Conservation (phyloP, 2,888 invertebrate genomes). For the Ophraella communa region DNA sequence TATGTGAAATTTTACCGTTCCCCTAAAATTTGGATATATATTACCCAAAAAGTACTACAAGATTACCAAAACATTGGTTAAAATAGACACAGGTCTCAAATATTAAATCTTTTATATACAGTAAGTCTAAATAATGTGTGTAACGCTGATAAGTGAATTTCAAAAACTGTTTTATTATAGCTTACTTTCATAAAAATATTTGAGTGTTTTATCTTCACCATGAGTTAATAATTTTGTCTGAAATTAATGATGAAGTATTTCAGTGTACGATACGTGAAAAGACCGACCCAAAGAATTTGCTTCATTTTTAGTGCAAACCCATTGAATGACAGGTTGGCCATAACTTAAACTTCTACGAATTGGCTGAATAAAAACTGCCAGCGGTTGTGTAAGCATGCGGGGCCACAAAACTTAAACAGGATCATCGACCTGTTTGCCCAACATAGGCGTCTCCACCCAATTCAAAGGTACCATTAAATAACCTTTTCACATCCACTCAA, state of each 20-base stretch:
- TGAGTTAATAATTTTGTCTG: background rate
- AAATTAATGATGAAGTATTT: background rate
- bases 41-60: too few relatives aligned
- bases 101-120: too few relatives aligned
- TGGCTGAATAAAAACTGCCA: slow-evolving; percentile 50
- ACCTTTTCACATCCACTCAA: too few relatives aligned
- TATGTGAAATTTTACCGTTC: too few relatives aligned
- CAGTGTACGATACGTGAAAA: slow-evolving; percentile 13
- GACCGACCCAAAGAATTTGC: slow-evolving; percentile 47
- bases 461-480: background rate
- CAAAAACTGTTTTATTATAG: too few relatives aligned
- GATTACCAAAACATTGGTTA: too few relatives aligned
- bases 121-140: too few relatives aligned
- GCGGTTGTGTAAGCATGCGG: slow-evolving; percentile 52
- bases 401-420: slow-evolving; percentile 46
- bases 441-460: slow-evolving; percentile 18
- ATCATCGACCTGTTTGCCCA: slow-evolving; percentile 51
- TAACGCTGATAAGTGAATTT: too few relatives aligned
- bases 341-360: slow-evolving; percentile 52
- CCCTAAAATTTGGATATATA: too few relatives aligned
- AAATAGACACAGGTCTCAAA: too few relatives aligned
- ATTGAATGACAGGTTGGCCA: slow-evolving; percentile 52
- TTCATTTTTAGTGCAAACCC: slow-evolving; percentile 49
- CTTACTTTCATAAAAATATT: background rate
- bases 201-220: too few relatives aligned